A percentile compares a stretch with the other conserved stretches of the same genome.
Evolutionary conservation across 2,888 invertebrate species (phyloP).

Genomic region (Chalcis sispes): DNA sequence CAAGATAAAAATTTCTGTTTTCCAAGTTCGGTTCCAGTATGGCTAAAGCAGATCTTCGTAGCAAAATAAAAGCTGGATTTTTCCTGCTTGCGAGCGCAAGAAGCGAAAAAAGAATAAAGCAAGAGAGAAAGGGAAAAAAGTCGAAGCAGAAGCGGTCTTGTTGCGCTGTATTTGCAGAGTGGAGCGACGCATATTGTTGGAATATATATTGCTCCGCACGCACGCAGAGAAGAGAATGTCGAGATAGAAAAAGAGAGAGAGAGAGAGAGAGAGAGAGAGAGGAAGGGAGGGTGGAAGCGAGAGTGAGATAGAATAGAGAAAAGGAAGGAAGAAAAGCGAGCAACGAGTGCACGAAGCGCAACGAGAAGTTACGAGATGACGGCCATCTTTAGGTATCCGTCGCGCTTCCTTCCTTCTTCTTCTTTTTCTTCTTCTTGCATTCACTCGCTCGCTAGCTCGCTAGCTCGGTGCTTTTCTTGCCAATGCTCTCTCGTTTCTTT

Average conservation of each 20-base stretch:
- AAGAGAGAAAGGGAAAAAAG: background rate
- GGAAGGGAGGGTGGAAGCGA: slow-evolving; percentile 5
- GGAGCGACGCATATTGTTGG: slow-evolving; percentile 15
- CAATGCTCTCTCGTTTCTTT: slow-evolving; percentile 47
- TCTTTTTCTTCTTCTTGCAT: slow-evolving; percentile 7
- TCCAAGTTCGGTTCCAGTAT: too few relatives aligned
- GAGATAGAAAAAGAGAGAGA: background rate
- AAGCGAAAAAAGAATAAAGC: background rate
- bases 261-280: slow-evolving; percentile 13
- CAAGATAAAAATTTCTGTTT: too few relatives aligned
- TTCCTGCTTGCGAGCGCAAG: background rate
- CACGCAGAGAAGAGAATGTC: background rate
- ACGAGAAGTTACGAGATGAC: slow-evolving; percentile 66
- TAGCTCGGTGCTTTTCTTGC: background rate
- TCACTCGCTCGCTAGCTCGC: slow-evolving; percentile 50
- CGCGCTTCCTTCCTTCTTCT: slow-evolving; percentile 57
- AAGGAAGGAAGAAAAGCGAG: background rate
- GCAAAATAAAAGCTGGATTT: too few relatives aligned
- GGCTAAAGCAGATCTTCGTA: too few relatives aligned
- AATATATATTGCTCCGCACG: slow-evolving; percentile 16
- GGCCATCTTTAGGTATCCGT: slow-evolving; percentile 64
- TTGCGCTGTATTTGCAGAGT: slow-evolving; percentile 14
- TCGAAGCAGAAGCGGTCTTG: background rate
- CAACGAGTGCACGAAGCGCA: slow-evolving; percentile 38
- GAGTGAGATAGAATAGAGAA: too few relatives aligned